Evolutionary conservation across 2,113 vertebrate genomes (phyloP), one percentile per base, ranked within the genome.

Genomic region (Alosa alosa): DNA sequence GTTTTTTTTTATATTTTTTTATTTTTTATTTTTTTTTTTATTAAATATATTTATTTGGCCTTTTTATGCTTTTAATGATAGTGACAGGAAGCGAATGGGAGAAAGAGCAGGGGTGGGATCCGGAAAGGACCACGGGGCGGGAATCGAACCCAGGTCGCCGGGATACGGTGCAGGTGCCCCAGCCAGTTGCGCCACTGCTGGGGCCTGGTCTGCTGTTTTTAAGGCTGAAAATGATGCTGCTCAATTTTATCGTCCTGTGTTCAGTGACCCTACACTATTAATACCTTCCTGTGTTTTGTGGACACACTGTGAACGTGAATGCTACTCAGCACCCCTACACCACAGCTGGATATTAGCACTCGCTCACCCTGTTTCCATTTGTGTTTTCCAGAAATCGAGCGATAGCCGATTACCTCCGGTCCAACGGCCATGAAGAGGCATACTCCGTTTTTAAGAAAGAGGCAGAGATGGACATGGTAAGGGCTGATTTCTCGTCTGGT

Each of bases 401-500:
- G n/a, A 99, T 99, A 97, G 98, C 97, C 88, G 98, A 99, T 95
- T 99, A 99, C 94, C 97, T 99, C 88, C 97, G 98, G 88, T 99
- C 98, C 87, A 99, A 99, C 94, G 98, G 98, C 90, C 99, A 98
- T 1, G 98, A 99, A 94, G 98, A 99, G 83, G 98, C 98, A 0
- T 99, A 99, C 92, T 98, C 98, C 0, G 97, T 97, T 94, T 99
- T 99, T 95, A 99, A 98, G 96, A 99, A 99, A 95, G 98, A 99
- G 93, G 97, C 98, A 87, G 98, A 99, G 89, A 90, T 99, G 94
- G 98, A 99, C 93, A 96, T 99, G 97, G 98, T 99, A 95, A 96
- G 96, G 6, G 91, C 90, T 3, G 49, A 82, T 13, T 31, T 44
- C 45, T 20, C 31, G 7, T 22, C 31, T 13, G 44, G 4, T 20